These are phyloP conservation scores for Hololepta plana DNA, from an alignment of 2,888 invertebrate genomes.

Conservation along the genomic window DNA sequence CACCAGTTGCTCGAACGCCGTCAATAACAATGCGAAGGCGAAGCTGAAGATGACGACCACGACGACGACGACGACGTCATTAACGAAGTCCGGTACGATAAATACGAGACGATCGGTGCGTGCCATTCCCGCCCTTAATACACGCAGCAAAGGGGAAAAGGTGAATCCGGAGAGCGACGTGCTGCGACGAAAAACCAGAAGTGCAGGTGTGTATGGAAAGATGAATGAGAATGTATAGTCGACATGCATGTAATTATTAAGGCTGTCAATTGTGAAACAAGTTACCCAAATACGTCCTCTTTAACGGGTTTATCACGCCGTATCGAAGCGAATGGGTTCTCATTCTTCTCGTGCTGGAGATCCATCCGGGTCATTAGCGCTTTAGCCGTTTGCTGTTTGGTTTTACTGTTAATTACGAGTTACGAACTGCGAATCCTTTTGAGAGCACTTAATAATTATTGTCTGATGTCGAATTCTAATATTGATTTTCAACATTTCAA, in stretches of 20 bases:
- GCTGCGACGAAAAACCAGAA: conserved; percentile 42
- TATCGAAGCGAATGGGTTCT: no score
- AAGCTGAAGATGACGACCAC: conserved; percentile 9
- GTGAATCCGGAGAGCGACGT: conserved; percentile 21
- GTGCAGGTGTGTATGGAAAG: conserved; percentile 38
- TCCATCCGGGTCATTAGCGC: no score
- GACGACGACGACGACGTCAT: conserved; percentile 3
- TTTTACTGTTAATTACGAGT: no score
- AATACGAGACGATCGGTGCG: conserved; percentile 23
- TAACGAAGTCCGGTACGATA: conserved; percentile 12
- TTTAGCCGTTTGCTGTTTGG: no score
- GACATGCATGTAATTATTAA: conserved; percentile 1
- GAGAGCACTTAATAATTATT: no score
- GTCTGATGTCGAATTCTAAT: no score
- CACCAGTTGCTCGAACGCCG: conserved; percentile 8
- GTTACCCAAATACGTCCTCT: no score
- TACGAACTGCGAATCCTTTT: no score
- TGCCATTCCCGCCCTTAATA: conserved; percentile 21
- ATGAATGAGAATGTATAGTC: conserved; percentile 1
- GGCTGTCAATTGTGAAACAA: no score
- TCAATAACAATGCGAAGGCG: conserved; percentile 10
- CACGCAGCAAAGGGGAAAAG: conserved; percentile 22
- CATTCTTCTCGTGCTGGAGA: no score
- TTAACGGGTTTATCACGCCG: no score
- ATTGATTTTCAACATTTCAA: no score